phyloP scores from a whole-genome alignment of 2,797 vertebrate genomes.

The Emys orbicularis region DNA sequence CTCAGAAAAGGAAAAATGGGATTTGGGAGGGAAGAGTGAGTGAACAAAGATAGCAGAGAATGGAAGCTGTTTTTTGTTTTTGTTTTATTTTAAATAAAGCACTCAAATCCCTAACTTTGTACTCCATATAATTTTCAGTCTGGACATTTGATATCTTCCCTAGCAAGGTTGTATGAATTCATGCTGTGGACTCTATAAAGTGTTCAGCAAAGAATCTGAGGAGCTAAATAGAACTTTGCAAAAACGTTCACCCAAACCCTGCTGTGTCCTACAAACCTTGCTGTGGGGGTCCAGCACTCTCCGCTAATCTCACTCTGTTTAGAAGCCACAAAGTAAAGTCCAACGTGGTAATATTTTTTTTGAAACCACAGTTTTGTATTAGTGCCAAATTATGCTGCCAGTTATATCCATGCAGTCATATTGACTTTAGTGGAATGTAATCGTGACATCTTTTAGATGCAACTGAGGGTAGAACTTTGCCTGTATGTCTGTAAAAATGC shows the following conservation, averaged over 20 bases:
- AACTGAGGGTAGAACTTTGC: background rate
- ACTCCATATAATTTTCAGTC: background rate
- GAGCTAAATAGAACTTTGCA: background rate
- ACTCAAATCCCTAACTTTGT: background rate
- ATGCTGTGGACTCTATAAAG: rapidly evolving
- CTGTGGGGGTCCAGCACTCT: rapidly evolving
- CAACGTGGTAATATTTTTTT: background rate
- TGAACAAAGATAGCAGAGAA: background rate
- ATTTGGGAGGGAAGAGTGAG: background rate
- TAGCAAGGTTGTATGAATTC: background rate
- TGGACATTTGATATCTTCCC: background rate
- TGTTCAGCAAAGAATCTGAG: background rate
- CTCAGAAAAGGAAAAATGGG: background rate
- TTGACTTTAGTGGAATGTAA: background rate
- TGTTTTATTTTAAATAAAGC: background rate
- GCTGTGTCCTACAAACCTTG: background rate
- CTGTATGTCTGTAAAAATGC: background rate
- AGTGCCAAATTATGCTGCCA: background rate
- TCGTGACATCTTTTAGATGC: background rate
- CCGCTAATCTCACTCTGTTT: background rate
- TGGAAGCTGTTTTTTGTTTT: background rate
- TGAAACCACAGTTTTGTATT: background rate
- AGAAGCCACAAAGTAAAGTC: background rate
- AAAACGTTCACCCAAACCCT: background rate
- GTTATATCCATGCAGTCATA: background rate